These are phyloP conservation scores for Petaurus breviceps DNA, from an alignment of 2,113 vertebrate genomes.

Conservation along the genomic window DNA sequence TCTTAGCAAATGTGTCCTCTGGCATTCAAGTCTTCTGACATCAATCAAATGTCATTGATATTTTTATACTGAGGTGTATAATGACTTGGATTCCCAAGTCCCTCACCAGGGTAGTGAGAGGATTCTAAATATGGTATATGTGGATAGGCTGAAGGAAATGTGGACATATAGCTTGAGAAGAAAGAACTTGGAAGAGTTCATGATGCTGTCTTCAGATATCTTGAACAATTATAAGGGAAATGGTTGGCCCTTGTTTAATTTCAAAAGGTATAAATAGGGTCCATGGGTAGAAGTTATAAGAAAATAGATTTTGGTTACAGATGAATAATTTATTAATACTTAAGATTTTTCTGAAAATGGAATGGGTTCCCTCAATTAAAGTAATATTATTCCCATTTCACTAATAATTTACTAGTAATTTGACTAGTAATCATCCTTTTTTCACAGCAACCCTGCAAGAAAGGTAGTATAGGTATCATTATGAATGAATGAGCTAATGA, in stretches of 20 bases:
- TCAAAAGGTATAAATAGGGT: background rate
- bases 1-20: background rate
- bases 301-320: background rate
- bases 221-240: background rate
- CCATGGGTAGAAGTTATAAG: background rate
- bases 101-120: background rate
- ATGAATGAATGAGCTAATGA: background rate
- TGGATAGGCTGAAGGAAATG: background rate
- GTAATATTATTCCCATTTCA: background rate
- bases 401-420: background rate
- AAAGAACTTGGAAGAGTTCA: background rate
- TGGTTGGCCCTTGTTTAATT: background rate
- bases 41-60: background rate
- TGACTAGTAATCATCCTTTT: background rate
- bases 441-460: background rate
- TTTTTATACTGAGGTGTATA: background rate
- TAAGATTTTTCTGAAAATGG: background rate
- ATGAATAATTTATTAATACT: background rate
- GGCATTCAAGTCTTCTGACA: background rate
- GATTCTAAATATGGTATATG: background rate
- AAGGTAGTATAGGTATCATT: background rate
- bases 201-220: background rate
- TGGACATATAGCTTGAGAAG: background rate
- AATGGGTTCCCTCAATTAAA: background rate
- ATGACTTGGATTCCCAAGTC: background rate